Base-by-base conservation (phyloP, 2,888 invertebrate species). In the Hecatera dysodea region DNA sequence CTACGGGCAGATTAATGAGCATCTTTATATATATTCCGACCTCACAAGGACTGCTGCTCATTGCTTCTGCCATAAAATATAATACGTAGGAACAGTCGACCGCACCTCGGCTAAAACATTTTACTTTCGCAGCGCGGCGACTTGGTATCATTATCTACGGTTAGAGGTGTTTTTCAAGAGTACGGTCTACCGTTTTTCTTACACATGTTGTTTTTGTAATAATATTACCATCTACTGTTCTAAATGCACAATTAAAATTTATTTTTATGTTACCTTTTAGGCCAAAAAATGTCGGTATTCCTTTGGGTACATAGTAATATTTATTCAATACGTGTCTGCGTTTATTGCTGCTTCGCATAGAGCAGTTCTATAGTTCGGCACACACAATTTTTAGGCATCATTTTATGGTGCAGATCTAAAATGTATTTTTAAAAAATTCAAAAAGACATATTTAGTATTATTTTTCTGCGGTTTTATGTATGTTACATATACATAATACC, bases 191-290 rank as follows among this genome's bases (percentile, higher is more conserved):
- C 19, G 2, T 36, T 53, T 33, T 55, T 44, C 0, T 48, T 24
- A 50, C n/a, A 36, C 29, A 8, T 17, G 24, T 17, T 59, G 15
- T 48, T 1, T 8, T 42, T 36, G 0, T 60, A 50, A 60, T 61
- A 64, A n/a, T 59, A 36, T 60, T 53, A 78, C 12, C 36, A 69
- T 59, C 39, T 60, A 63, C 17, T 29, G 9, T 62, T 62, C 36
- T 71, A 78, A 66, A 82, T 74, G 46, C 66, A 63, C 52, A 63
- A 39, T 22, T 59, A 36, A 62, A 0, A 59, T 64, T 57, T 60
- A 27, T 53, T 55, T 48, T 33, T 44, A 55, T 39, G 55, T 33
- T 57, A 56, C 69, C 71, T 72, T 73, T 74, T 52, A 82, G 71
- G 71, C 62, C 77, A 24, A 55, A 29, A 0, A 11, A 63, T 52